Evolutionary conservation across 2,888 invertebrate species (phyloP).

Genomic region (Mellilla xanthometata): DNA sequence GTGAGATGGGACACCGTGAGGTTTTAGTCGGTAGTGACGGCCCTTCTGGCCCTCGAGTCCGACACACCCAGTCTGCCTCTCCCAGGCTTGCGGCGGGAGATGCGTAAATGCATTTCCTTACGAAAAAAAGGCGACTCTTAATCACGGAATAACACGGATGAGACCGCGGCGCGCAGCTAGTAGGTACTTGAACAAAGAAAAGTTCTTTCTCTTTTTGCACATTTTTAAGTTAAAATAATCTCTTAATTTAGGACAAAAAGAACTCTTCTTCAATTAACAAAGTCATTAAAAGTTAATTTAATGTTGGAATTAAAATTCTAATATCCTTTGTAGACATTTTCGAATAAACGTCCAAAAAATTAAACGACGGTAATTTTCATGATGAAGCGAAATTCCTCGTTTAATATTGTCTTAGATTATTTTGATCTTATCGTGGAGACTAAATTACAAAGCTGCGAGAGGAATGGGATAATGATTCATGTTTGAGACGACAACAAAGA

Average conservation of each 20-base stretch:
- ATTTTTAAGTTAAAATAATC: no score
- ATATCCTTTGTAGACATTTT: constrained; percentile 21
- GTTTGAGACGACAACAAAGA: constrained; percentile 4
- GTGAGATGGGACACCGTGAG: no score
- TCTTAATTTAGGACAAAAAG: background rate
- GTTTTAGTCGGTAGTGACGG: no score
- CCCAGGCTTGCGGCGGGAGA: no score
- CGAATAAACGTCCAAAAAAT: constrained; percentile 20
- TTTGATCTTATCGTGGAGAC: constrained; percentile 19
- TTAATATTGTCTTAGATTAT: constrained; percentile 21
- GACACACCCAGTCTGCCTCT: no score
- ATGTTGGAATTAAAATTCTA: constrained; percentile 20
- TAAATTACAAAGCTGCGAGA: constrained; percentile 13
- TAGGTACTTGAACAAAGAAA: no score
- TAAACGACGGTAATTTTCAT: constrained; percentile 22
- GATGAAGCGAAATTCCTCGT: constrained; percentile 22
- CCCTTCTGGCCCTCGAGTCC: no score
- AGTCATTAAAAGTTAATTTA: constrained; percentile 24
- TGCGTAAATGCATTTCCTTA: no score
- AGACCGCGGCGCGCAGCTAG: no score
- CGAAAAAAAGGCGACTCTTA: no score
- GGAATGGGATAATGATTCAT: constrained; percentile 13
- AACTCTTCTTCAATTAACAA: constrained; percentile 8
- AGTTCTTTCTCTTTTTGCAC: no score
- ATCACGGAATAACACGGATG: no score